phyloP scores from a whole-genome alignment of 1,140 invertebrate genomes.

The Cydia amplana region DNA sequence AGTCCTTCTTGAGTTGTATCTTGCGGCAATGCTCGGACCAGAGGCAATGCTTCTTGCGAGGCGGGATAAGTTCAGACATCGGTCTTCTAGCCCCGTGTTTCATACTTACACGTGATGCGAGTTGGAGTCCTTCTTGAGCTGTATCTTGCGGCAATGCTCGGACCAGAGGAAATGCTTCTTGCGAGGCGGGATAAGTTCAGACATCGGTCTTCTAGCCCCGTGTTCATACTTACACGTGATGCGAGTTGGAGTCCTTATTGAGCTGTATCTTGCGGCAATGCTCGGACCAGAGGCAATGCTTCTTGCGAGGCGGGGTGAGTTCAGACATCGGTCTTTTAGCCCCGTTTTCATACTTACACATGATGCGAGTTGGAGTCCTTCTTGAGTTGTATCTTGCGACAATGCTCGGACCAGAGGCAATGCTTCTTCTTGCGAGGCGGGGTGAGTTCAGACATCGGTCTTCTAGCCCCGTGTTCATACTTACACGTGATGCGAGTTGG shows the following conservation, averaged over 20 bases:
- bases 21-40: slow-evolving; percentile 98
- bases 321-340: slow-evolving; percentile 75
- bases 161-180: slow-evolving; percentile 98
- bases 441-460: too few relatives aligned
- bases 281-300: slow-evolving; percentile 96
- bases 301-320: slow-evolving; percentile 92
- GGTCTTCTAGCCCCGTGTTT: slow-evolving; percentile 86
- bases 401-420: too few relatives aligned
- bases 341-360: slow-evolving; percentile 86
- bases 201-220: slow-evolving; percentile 82
- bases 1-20: slow-evolving; percentile 96
- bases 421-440: too few relatives aligned
- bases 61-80: slow-evolving; percentile 81
- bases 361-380: slow-evolving; percentile 86
- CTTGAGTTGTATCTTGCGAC: too few relatives aligned
- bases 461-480: slow-evolving; percentile 87
- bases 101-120: slow-evolving; percentile 81
- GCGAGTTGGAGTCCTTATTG: slow-evolving; percentile 92
- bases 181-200: slow-evolving; percentile 86
- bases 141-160: slow-evolving; percentile 95
- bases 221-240: slow-evolving; percentile 85
- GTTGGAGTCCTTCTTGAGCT: slow-evolving; percentile 94
- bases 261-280: slow-evolving; percentile 96
- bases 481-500: slow-evolving; percentile 83
- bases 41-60: slow-evolving; percentile 95